Conservation (phyloP, 1,140 invertebrate species). For the Macrostomum lignano region DNA sequence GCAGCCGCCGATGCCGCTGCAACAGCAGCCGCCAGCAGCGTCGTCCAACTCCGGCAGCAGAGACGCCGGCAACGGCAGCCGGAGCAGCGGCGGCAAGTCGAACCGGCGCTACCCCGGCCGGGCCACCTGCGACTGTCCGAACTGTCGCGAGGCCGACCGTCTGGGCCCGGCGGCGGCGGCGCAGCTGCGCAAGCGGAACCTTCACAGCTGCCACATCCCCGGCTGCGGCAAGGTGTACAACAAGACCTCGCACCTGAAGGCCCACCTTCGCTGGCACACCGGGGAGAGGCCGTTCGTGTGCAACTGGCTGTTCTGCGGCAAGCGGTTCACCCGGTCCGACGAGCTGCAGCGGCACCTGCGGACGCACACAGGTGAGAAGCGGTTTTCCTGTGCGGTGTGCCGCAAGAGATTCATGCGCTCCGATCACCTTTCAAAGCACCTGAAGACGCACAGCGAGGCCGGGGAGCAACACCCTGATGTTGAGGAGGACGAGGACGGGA, state of each 20-base stretch:
- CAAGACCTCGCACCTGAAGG: slow-evolving; percentile 42
- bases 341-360: slow-evolving; percentile 1
- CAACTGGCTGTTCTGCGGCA: slow-evolving; percentile 33
- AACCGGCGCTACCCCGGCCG: too few species aligned
- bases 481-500: slow-evolving; percentile 67
- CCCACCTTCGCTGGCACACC: slow-evolving; percentile 92
- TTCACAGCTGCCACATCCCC: slow-evolving; percentile 92
- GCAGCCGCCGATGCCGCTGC: too few species aligned
- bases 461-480: slow-evolving; percentile 80
- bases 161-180: slow-evolving; percentile 56
- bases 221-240: slow-evolving; percentile 31
- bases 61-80: too few species aligned
- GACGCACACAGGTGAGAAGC: slow-evolving; percentile 42
- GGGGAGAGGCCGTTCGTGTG: slow-evolving; percentile 37
- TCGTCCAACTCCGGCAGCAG: too few species aligned
- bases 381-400: slow-evolving; percentile 89
- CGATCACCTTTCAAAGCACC: slow-evolving; percentile 90
- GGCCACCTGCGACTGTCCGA: too few species aligned
- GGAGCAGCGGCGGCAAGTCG: too few species aligned
- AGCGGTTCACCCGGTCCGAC: slow-evolving; percentile 5
- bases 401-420: slow-evolving; percentile 85
- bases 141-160: slow-evolving; percentile 68
- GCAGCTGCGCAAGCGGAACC: slow-evolving; percentile 71
- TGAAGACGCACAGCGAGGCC: slow-evolving; percentile 70
- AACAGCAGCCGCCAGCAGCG: too few species aligned